Evolutionary conservation across 2,797 vertebrate genomes (phyloP).

Genomic region (Furcifer pardalis): DNA sequence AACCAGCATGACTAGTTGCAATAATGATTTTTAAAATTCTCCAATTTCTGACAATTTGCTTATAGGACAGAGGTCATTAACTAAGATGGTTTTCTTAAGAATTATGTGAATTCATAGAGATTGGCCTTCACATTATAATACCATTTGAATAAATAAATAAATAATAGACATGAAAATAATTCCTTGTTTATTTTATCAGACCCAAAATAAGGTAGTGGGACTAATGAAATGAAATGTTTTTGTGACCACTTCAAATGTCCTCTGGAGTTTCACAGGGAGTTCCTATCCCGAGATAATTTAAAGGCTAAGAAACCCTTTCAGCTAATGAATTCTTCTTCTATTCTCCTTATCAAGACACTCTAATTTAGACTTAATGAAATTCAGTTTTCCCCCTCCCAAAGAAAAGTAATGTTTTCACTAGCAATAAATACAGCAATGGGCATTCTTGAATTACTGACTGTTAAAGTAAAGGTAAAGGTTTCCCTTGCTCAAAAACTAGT

Average conservation of each 20-base stretch:
- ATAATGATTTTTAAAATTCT: background rate
- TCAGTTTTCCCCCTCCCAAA: conserved; percentile 34
- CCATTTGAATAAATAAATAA: too few species aligned
- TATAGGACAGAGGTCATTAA: background rate
- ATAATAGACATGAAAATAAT: background rate
- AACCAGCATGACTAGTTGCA: background rate
- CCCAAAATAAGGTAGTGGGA: background rate
- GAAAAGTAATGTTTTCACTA: conserved; percentile 16
- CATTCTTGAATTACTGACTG: background rate
- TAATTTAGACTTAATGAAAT: conserved; percentile 32
- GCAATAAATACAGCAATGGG: background rate
- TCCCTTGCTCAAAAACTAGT: too few species aligned
- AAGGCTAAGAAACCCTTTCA: background rate
- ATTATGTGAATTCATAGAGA: background rate
- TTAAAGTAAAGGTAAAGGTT: too few species aligned
- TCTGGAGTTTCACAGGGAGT: background rate
- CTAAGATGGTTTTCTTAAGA: background rate
- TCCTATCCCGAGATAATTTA: conserved; percentile 6
- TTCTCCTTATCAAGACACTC: conserved; percentile 11
- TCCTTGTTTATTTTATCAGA: background rate
- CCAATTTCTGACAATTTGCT: background rate
- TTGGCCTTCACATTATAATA: background rate
- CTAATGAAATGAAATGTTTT: conserved; percentile 31
- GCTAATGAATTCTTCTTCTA: conserved; percentile 32
- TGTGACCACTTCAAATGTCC: conserved; percentile 23